Conservation (phyloP, 2,888 invertebrate genomes). For the Cosmorhoe ocellata region DNA sequence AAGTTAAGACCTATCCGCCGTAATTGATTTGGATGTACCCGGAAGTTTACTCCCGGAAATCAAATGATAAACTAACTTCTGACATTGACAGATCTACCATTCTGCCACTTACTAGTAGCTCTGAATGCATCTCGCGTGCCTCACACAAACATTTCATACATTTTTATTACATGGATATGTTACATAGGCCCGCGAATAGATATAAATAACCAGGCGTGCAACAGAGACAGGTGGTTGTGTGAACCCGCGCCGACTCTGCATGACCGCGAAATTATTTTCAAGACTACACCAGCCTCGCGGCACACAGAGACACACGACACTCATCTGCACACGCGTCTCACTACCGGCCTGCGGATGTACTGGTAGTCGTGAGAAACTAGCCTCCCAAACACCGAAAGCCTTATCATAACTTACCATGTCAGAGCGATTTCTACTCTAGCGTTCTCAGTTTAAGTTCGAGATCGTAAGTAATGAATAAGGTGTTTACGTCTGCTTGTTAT, state of each 20-base stretch:
- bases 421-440: slow-evolving; percentile 54
- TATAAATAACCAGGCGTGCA: slow-evolving; percentile 81
- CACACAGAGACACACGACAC: slow-evolving; percentile 53
- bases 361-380: slow-evolving; percentile 81
- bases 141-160: slow-evolving; percentile 25
- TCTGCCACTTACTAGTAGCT: background rate
- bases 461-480: slow-evolving; percentile 44
- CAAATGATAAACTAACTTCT: slow-evolving; percentile 5
- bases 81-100: slow-evolving; percentile 16
- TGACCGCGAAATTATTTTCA: slow-evolving; percentile 83
- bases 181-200: slow-evolving; percentile 74
- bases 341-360: slow-evolving; percentile 67
- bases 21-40: background rate
- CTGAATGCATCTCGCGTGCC: slow-evolving; percentile 13
- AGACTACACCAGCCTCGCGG: slow-evolving; percentile 77
- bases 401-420: slow-evolving; percentile 32
- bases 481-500: slow-evolving; percentile 55
- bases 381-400: slow-evolving; percentile 52
- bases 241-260: slow-evolving; percentile 76
- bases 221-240: slow-evolving; percentile 80
- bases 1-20: too few species aligned
- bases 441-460: slow-evolving; percentile 35
- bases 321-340: slow-evolving; percentile 68
- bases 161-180: slow-evolving; percentile 48
- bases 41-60: slow-evolving; percentile 15